A percentile compares a stretch with the other conserved stretches of the same genome.
Conservation (phyloP, 1,140 invertebrate species). For the Leucophenga varia region DNA sequence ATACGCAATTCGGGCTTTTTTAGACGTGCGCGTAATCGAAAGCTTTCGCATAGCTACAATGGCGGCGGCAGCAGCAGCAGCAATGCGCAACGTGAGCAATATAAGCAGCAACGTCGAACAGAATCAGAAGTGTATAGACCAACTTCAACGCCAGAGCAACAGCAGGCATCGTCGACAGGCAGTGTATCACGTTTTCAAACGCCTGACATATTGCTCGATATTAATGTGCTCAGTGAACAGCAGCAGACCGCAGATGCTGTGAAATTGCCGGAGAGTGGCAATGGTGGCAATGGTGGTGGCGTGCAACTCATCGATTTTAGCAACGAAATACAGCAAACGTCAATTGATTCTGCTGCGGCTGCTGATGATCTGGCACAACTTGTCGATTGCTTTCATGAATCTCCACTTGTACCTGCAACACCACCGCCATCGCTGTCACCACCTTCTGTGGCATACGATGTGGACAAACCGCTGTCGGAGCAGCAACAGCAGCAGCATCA, state of each 20-base stretch:
- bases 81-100: constrained; percentile 37
- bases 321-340: constrained; percentile 5
- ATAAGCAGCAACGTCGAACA: constrained; percentile 51
- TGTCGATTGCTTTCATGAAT: constrained; percentile 43
- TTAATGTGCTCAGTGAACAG: constrained; percentile 42
- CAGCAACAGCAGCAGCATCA: constrained; percentile 37
- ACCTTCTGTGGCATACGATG: constrained; percentile 13
- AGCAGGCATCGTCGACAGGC: background rate
- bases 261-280: constrained; percentile 12
- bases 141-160: constrained; percentile 10
- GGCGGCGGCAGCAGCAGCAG: constrained; percentile 25
- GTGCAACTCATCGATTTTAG: constrained; percentile 47
- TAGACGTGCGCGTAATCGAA: constrained; percentile 42
- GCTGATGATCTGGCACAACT: constrained; percentile 42
- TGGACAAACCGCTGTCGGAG: background rate
- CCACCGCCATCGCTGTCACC: constrained; percentile 49
- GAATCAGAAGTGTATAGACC: constrained; percentile 33
- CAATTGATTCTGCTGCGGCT: too few relatives aligned
- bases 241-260: constrained; percentile 11
- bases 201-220: constrained; percentile 50
- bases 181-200: constrained; percentile 30
- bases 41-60: constrained; percentile 52
- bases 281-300: constrained; percentile 29
- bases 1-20: constrained; percentile 36
- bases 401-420: constrained; percentile 39